Evolutionary conservation across 2,797 vertebrate species (phyloP), one percentile per base, ranked within the genome.

Genomic region (Cichlasoma orientale): DNA sequence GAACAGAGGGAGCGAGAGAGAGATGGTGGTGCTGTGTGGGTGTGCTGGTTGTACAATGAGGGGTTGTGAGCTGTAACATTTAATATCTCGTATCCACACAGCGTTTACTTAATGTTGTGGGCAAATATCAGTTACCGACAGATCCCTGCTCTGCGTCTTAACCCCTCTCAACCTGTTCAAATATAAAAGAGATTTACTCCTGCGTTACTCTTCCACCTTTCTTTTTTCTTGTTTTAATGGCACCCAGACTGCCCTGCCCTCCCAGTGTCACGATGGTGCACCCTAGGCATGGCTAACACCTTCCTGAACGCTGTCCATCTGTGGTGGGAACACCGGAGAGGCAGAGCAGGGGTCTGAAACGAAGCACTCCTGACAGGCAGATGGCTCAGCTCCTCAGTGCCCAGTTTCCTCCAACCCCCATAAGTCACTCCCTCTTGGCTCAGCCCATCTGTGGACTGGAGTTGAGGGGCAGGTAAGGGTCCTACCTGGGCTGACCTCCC

Each of bases 261-360:
- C 74, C 38, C 18, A 6, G 81, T 88, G 79, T 87, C 82, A 78
- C 82, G 71, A 69, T 19, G 71, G 54, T 79, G 74, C 84, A 75
- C 83, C 68, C 78, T 79, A 78, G 83, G 82, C 90, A 88, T 87
- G 86, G 87, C 85, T 86, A 86, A 91, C 92, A 89, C 92, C 84
- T 91, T 91, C 92, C 82, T 87, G 88, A 91, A 82, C 86, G 82
- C 85, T 84, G 91, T 92, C 92, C 92, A 92, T 92, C 92, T 93
- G 91, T 83, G 86, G 83, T 83, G 86, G 82, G 85, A 86, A 79
- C 86, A 80, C 79, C 1, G 55, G 68, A 14, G 82, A 87, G 83
- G 71, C 80, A 52, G 86, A 59, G 79, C 83, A 76, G 82, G 87
- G 89, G 82, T 90, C 89, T 93, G 90, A 91, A 85, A 91, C 56